A percentile compares a stretch with the other conserved stretches of the same genome.
Conservation (phyloP, 2,888 invertebrate genomes). For the Drosophila monieri region DNA sequence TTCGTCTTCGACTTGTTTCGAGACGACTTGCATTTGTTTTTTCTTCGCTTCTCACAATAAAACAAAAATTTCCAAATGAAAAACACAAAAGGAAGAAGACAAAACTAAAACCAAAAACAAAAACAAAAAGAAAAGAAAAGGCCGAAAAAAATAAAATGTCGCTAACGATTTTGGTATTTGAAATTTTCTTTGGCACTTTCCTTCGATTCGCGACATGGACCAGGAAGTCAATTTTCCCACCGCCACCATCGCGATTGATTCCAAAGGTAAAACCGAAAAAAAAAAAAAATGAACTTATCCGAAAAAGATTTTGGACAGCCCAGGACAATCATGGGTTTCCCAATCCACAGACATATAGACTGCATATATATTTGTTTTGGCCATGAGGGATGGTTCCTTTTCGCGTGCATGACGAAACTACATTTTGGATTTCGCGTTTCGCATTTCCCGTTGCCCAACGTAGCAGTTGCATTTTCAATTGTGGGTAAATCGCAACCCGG, state of each 20-base stretch:
- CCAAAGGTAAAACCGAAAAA: constrained; percentile 28
- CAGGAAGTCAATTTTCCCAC: constrained; percentile 66
- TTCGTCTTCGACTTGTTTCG: constrained; percentile 72
- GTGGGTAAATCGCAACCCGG: constrained; percentile 11
- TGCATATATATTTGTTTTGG: constrained; percentile 7
- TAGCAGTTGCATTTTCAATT: constrained; percentile 34
- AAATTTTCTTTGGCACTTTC: constrained; percentile 71
- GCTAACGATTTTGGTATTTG: constrained; percentile 69
- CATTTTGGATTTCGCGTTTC: constrained; percentile 16
- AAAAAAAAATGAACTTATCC: constrained; percentile 3
- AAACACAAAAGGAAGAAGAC: constrained; percentile 24
- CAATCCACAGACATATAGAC: constrained; percentile 1
- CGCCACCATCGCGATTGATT: constrained; percentile 48
- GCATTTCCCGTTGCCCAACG: constrained; percentile 42
- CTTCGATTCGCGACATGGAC: constrained; percentile 57
- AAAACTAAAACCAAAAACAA: constrained; percentile 24
- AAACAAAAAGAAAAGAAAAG: constrained; percentile 31
- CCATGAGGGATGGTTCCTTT: constrained; percentile 35
- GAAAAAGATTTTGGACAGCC: constrained; percentile 6
- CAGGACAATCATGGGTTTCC: constrained; percentile 25
- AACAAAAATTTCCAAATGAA: constrained; percentile 48
- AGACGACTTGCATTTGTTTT: constrained; percentile 40
- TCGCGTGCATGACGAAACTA: constrained; percentile 23
- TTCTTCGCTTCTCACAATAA: constrained; percentile 66
- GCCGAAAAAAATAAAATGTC: constrained; percentile 66